These are phyloP conservation scores for Nerophis ophidion DNA, from an alignment of 2,113 vertebrate genomes.

Conservation along the genomic window DNA sequence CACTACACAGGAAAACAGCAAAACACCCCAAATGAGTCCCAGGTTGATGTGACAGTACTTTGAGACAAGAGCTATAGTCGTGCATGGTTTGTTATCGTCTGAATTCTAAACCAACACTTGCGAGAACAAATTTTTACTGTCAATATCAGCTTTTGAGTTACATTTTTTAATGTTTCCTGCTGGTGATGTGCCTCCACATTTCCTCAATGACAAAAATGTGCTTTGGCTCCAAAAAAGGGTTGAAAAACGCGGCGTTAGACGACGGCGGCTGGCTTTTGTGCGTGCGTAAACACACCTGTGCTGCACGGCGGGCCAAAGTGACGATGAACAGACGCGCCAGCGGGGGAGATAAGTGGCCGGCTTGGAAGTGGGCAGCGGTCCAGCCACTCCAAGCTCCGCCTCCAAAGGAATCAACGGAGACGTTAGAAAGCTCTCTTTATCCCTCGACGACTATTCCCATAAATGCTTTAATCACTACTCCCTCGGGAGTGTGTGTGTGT, in stretches of 20 bases:
- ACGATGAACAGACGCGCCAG: constrained; percentile 46
- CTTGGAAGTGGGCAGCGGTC: constrained; percentile 65
- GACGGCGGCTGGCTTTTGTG: constrained; percentile 21
- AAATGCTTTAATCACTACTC: constrained; percentile 69
- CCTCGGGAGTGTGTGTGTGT: constrained; percentile 40
- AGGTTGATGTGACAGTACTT: too few species aligned
- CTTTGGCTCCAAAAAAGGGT: too few species aligned
- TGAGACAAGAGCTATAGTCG: too few species aligned
- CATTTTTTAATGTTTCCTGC: too few species aligned
- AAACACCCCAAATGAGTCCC: too few species aligned
- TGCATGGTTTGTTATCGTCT: too few species aligned
- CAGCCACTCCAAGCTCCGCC: constrained; percentile 63
- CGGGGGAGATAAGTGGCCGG: constrained; percentile 46
- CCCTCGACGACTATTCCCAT: constrained; percentile 69
- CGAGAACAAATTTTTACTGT: too few species aligned
- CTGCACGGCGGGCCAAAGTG: constrained; percentile 29
- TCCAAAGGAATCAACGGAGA: constrained; percentile 75
- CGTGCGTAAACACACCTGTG: constrained; percentile 51
- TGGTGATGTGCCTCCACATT: too few species aligned
- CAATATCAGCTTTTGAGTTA: too few species aligned
- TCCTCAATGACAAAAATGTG: too few species aligned
- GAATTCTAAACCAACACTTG: too few species aligned
- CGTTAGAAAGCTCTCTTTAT: constrained; percentile 71
- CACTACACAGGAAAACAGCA: too few species aligned
- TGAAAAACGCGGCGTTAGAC: neutral